A percentile compares a stretch with the other conserved stretches of the same genome.
phyloP scores from a whole-genome alignment of 2,888 invertebrate genomes.

The Limnephilus auricula region DNA sequence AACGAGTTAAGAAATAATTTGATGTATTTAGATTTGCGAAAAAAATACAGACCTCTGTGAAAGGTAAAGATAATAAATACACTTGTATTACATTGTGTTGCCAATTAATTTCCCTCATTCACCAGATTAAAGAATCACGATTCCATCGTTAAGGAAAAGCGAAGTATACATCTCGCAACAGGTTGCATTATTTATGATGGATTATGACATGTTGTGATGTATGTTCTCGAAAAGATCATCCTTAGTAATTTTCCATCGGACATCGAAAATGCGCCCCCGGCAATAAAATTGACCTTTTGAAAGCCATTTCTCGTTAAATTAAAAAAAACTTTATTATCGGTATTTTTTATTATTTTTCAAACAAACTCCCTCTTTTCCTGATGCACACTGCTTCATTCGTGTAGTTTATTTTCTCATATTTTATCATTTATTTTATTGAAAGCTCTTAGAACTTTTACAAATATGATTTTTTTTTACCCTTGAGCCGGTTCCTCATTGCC shows the following conservation, averaged over 20 bases:
- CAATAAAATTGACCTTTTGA: neutral
- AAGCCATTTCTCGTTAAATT: neutral
- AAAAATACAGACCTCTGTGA: too few species aligned
- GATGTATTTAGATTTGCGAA: too few species aligned
- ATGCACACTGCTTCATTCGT: neutral
- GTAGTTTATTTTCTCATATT: neutral
- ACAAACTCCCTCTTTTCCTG: neutral
- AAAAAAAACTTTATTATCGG: neutral
- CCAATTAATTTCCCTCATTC: neutral
- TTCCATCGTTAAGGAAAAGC: neutral
- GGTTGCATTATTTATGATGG: neutral
- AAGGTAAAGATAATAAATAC: neutral
- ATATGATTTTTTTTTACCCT: too few species aligned
- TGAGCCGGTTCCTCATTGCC: too few species aligned
- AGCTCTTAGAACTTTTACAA: too few species aligned
- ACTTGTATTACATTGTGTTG: neutral
- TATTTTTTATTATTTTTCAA: neutral
- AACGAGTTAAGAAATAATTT: too few species aligned
- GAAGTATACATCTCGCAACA: neutral
- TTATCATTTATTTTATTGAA: too few species aligned
- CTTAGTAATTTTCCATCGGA: neutral
- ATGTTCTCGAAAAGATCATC: neutral
- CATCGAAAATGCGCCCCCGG: neutral
- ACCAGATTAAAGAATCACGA: neutral
- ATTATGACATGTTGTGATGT: neutral